Base-by-base conservation (phyloP, 92 coral and sea anemone species). In the Paragorgia papillata region DNA sequence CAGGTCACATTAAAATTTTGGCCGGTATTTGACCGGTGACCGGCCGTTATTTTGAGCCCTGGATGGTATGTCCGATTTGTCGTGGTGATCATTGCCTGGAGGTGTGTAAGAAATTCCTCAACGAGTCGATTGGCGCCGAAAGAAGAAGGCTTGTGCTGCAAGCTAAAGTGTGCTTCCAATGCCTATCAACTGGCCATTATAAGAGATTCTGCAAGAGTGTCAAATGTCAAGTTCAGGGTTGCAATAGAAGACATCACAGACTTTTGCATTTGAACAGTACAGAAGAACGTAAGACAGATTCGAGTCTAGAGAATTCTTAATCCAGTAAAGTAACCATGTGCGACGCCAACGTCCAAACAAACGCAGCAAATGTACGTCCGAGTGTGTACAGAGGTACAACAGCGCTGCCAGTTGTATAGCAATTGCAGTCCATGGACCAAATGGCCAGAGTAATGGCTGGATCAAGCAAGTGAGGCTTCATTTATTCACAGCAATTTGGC, bases 381-480 rank as follows among this genome's bases (percentile, higher is more conserved):
- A 65, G 51, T 65, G n/a, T n/a, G n/a, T n/a, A n/a, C n/a, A n/a
- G n/a, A n/a, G 50, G 51, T 7, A 43, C 54, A 31, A 40, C 31
- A 34, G 73, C 54, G 25, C 46, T 65, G 19, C 73, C 73, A 25
- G 73, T 39, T 28, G 73, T n/a, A n/a, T 65, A 2, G 50, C 73
- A 2, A 19, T 65, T 32, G 37, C 33, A 40, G 73, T 65, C 35
- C 18, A n/a, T 27, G 54, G 53, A 65, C 8, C 31, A 26, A 31
- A 65, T 25, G 53, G 73, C 35, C 73, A 44, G 9, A 26, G 12
- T 19, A 61, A 34, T 21, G 33, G 31, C 37, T 35, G 31, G 73
- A 65, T 25, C 73, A 65, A 65, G 73, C 50, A 27, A 65, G 73
- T n/a, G 73, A 65, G 35, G 73, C 73, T 18, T 65, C 73, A 18